Conservation (phyloP, 1,140 invertebrate species). For the Drosophila varians region DNA sequence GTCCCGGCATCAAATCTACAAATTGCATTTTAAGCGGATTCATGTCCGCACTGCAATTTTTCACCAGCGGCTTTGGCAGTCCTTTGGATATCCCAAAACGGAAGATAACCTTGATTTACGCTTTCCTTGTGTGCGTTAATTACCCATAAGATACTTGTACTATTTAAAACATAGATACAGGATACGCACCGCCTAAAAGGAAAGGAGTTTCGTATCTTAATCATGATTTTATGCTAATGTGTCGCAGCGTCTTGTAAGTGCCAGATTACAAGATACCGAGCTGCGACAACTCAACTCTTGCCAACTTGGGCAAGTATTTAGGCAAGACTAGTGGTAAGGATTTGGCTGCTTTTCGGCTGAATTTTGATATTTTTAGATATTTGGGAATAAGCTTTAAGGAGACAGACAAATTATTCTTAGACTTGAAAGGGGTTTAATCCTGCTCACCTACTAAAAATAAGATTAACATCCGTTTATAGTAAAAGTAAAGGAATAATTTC, state of each 20-base stretch:
- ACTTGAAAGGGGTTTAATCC: no score
- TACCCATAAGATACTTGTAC: conserved; percentile 51
- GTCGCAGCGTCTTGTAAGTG: conserved; percentile 68
- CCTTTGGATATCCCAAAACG: background rate
- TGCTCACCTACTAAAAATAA: no score
- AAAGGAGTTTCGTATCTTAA: conserved; percentile 74
- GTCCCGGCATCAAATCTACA: conserved; percentile 18
- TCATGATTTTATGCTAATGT: conserved; percentile 83
- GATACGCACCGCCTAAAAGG: conserved; percentile 48
- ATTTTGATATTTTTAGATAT: background rate
- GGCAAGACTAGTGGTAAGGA: conserved; percentile 4
- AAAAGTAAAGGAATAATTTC: background rate
- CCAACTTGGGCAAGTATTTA: conserved; percentile 8
- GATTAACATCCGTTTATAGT: no score
- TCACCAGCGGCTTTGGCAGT: conserved; percentile 50
- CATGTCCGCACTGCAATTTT: conserved; percentile 53
- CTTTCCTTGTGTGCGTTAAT: conserved; percentile 60
- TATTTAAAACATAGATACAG: conserved; percentile 52
- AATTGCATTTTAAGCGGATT: conserved; percentile 76
- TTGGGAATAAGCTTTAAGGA: no score
- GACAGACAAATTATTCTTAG: no score
- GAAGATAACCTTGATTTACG: conserved; percentile 75
- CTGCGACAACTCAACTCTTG: conserved; percentile 51
- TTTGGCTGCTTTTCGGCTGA: background rate
- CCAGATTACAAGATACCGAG: conserved; percentile 67